Base-by-base conservation (phyloP, 2,797 vertebrate genomes). In the Brachymystax lenok region DNA sequence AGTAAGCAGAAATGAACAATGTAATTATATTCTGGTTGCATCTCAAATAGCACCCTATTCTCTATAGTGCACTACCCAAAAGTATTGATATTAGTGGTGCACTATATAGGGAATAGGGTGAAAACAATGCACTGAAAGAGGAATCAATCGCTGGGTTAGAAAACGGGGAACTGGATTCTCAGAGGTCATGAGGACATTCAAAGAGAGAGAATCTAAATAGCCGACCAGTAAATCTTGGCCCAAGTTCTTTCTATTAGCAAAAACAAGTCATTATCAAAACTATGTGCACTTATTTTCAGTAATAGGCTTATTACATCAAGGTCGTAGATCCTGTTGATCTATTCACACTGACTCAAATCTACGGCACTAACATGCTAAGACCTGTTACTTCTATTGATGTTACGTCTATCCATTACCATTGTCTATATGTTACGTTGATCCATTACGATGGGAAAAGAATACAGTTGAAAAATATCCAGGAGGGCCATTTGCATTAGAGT, bases 121-220 rank as follows among this genome's bases (percentile, higher is more conserved):
- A 56, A 56, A 56, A 19, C 16, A 56, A 56, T 56, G 54, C 54
- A 56, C 19, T n/a, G 35, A 56, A 56, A 6, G 54, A n/a, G 19
- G 54, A 56, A 56, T n/a, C 17, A 19, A 19, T 13, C 19, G 19
- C 54, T 19, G 54, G 17, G 54, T 54, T 54, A 54, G 13, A 54
- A 54, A 54, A 54, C 6, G 19, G 2, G 54, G 17, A 21, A 19
- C 54, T 59, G 54, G 54, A 35, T 68, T 68, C 66, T 33, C n/a
- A 5, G 67, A 69, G 40, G 79, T 88, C 59, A 80, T 75, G 76
- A 5, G 66, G 61, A 73, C 33, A 51, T 56, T 61, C 61, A 78
- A 54, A n/a, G 7, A 61, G 30, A 3, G 40, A 78, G 28, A 77
- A 77, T 82, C 59, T 71, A 52, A 73, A 69, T 77, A 10, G 59